Conservation (phyloP, 2,113 vertebrate species). For the human (Homo sapiens) region GRCh38 chr12:43423001-43423500, state of each 20-base stretch:
- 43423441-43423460: not conserved
- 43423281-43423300: not conserved
- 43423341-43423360: not conserved
- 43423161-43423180: not conserved
- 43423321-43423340: not conserved
- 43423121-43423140: not conserved
- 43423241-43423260: not conserved
- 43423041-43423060: not conserved
- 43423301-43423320: not conserved
- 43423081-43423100: not conserved
- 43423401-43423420: not conserved
- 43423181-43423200: not conserved
- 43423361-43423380: not conserved
- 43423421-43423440: not conserved
- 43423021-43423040: not conserved
- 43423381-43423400: not conserved
- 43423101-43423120: slow-evolving; percentile 6
- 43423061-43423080: not conserved
- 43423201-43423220: not conserved
- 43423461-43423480: not conserved
- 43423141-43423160: not conserved
- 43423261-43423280: not conserved
- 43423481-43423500: not conserved
- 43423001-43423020: not conserved
- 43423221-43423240: not conserved